phyloP scores from a whole-genome alignment of 2,113 vertebrate genomes.

The Seriola quinqueradiata region DNA sequence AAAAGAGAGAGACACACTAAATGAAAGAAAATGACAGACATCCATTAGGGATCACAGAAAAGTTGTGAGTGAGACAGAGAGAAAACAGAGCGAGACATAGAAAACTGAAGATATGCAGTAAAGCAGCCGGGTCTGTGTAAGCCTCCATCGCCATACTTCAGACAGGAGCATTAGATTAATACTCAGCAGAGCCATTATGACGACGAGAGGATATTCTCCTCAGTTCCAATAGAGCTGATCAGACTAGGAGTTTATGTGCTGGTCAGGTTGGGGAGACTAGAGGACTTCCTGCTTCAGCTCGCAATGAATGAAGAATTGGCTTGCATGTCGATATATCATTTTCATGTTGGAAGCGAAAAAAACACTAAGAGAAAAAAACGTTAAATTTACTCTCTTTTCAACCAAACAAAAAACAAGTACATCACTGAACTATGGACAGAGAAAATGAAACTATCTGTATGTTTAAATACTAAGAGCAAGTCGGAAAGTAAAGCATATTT shows the following conservation, averaged over 20 bases:
- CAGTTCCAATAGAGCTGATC: constrained; percentile 40
- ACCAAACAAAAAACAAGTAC: too few relatives aligned
- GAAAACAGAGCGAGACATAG: not conserved
- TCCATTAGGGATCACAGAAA: constrained; percentile 9
- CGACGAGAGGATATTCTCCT: constrained; percentile 56
- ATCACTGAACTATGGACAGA: too few relatives aligned
- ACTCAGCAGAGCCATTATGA: constrained; percentile 58
- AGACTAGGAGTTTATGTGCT: constrained; percentile 16
- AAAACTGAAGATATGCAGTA: not conserved
- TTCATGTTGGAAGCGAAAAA: constrained; percentile 7
- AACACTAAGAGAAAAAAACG: not conserved
- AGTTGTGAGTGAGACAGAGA: not conserved
- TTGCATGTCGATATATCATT: not conserved
- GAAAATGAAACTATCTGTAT: too few relatives aligned
- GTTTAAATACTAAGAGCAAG: too few relatives aligned
- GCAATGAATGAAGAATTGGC: constrained; percentile 24
- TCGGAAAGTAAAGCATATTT: too few relatives aligned
- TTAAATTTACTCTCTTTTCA: too few relatives aligned
- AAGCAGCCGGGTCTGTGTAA: constrained; percentile 38
- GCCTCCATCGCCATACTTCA: constrained; percentile 17
- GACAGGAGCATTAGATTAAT: constrained; percentile 57
- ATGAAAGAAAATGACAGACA: constrained; percentile 12
- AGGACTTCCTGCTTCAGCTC: constrained; percentile 36
- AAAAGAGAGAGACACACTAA: not conserved
- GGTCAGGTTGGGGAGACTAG: constrained; percentile 22